A percentile compares a stretch with the other conserved stretches of the same genome.
These are phyloP conservation scores for Andrena minutula DNA, from an alignment of 2,888 invertebrate species.

Conservation along the genomic window DNA sequence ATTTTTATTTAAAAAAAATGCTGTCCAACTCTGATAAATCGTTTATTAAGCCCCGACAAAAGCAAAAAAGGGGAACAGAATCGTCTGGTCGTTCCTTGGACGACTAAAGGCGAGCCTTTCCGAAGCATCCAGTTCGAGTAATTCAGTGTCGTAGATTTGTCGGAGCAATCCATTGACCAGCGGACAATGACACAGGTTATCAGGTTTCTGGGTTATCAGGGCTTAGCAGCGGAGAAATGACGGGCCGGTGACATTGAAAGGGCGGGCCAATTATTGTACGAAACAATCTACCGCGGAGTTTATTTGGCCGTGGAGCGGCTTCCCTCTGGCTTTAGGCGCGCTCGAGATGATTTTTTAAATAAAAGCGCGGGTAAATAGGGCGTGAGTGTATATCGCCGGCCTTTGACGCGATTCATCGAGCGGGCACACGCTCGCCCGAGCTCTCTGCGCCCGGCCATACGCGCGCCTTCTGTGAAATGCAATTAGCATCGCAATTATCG, in stretches of 20 bases:
- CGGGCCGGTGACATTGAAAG: conserved; percentile 28
- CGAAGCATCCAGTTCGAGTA: too few relatives aligned
- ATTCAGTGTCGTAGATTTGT: conserved; percentile 6
- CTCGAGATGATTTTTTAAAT: conserved; percentile 39
- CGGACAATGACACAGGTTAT: conserved; percentile 22
- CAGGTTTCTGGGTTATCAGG: conserved; percentile 39
- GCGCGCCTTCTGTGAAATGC: conserved; percentile 46
- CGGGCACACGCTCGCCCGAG: conserved; percentile 30
- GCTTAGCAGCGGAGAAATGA: conserved; percentile 26
- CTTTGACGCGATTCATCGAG: conserved; percentile 67
- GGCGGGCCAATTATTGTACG: background rate
- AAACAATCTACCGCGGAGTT: background rate
- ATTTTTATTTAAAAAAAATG: too few relatives aligned
- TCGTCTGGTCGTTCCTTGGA: background rate
- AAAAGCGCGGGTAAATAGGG: conserved; percentile 51
- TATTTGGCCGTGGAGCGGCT: background rate
- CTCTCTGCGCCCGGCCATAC: conserved; percentile 29
- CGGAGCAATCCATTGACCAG: conserved; percentile 31
- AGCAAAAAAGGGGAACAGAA: background rate
- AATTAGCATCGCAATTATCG: conserved; percentile 66
- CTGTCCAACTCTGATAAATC: background rate
- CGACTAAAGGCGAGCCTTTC: background rate
- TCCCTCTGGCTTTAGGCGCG: background rate
- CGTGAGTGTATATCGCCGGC: conserved; percentile 48
- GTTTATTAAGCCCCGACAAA: background rate